phyloP scores from a whole-genome alignment of 2,888 invertebrate genomes.

The Idaea biselata region DNA sequence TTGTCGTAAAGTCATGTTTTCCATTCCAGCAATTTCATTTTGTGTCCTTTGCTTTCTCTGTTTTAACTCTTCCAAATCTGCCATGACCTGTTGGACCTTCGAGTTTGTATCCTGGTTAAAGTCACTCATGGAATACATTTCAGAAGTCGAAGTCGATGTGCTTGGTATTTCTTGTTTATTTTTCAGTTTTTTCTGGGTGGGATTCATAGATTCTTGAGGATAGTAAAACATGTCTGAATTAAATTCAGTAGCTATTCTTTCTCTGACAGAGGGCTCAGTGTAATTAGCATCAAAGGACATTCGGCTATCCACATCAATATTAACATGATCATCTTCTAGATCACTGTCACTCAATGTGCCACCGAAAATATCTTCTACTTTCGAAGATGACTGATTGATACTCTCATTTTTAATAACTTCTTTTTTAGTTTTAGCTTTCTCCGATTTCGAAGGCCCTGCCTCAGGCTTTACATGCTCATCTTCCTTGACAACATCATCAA shows the following conservation, averaged over 20 bases:
- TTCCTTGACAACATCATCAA: conserved; percentile 89
- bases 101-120: conserved; percentile 21
- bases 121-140: conserved; percentile 14
- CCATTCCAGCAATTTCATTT: conserved; percentile 90
- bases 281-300: conserved; percentile 88
- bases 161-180: conserved; percentile 35
- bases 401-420: conserved; percentile 50
- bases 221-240: conserved; percentile 60
- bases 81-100: conserved; percentile 85
- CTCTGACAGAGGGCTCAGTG: conserved; percentile 82
- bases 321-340: conserved; percentile 87
- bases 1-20: conserved; percentile 90
- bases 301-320: conserved; percentile 90
- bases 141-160: conserved; percentile 22
- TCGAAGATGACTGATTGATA: conserved; percentile 52
- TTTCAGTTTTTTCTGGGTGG: conserved; percentile 26
- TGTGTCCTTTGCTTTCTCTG: conserved; percentile 89
- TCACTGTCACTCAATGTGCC: conserved; percentile 95
- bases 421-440: conserved; percentile 69
- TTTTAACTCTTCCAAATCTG: conserved; percentile 88
- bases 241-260: conserved; percentile 54
- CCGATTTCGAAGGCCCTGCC: conserved; percentile 45
- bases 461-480: conserved; percentile 82
- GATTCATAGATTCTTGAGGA: conserved; percentile 33
- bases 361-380: conserved; percentile 91